Percentiles rank a stretch among this genome's conserved stretches.
Evolutionary conservation across 2,888 invertebrate species (phyloP).

Genomic region (Pseudanteris insignis): DNA sequence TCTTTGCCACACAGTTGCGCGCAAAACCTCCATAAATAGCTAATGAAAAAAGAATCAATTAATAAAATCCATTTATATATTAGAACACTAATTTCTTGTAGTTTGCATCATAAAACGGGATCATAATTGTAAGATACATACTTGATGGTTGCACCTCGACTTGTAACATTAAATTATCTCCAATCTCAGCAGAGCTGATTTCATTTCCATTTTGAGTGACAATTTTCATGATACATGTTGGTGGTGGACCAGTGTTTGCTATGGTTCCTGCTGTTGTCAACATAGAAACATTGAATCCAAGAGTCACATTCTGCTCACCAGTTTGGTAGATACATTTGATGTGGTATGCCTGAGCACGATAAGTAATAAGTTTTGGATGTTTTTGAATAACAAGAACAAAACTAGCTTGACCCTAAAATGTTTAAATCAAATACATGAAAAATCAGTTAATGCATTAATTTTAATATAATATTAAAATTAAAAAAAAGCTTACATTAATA

Average conservation of each 20-base stretch:
- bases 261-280: constrained; percentile 94
- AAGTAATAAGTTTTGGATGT: constrained; percentile 94
- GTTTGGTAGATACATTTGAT: constrained; percentile 95
- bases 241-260: constrained; percentile 93
- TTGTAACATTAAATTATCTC: constrained; percentile 86
- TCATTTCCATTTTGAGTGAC: constrained; percentile 86
- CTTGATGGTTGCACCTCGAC: constrained; percentile 81
- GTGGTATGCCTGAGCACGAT: constrained; percentile 94
- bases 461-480: too few species aligned
- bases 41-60: constrained; percentile 60
- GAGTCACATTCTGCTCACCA: constrained; percentile 89
- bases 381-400: constrained; percentile 95
- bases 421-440: too few species aligned
- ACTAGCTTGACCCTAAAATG: constrained; percentile 82
- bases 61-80: too few species aligned
- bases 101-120: too few species aligned
- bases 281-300: constrained; percentile 96
- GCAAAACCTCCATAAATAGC: constrained; percentile 95
- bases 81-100: too few species aligned
- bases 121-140: constrained; percentile 52
- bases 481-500: constrained; percentile 74
- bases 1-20: constrained; percentile 91
- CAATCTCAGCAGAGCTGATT: constrained; percentile 91
- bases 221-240: constrained; percentile 91
- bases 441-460: too few species aligned